Evolutionary conservation across 2,113 vertebrate genomes (phyloP), one percentile per base, ranked within the genome.

Genomic region (Rhinopomastus cyanomelas): DNA sequence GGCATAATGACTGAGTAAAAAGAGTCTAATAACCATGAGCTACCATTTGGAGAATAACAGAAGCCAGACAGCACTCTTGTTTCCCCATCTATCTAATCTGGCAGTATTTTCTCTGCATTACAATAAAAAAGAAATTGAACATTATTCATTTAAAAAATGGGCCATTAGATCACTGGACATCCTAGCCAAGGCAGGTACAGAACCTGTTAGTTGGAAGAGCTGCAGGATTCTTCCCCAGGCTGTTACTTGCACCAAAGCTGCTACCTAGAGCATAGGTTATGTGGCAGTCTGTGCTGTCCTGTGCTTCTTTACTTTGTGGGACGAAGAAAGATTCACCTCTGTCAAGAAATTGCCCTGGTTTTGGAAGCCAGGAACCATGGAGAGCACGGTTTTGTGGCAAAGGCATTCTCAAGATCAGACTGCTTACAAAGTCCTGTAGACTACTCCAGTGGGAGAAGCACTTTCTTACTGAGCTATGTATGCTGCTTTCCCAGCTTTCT

Each of bases 21-120:
- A 42, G 44, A 80, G 8, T 27, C 26, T 37, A 76, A 68, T 81
- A 76, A 79, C 62, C 34, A 66, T 14, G 22, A 73, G 53, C 51
- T 25, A 27, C 66, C 66, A 66, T 87, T 81, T 67, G 59, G 85
- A 94, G 88, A 88, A 48, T 34, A 91, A 84, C 71, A 81, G 80
- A 69, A 89, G 67, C 53, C 42, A n/a, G 21, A 49, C 17, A 53
- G 27, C 44, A 18, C 49, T 72, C 77, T 53, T 42, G 23, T 67
- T 61, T 85, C 64, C n/a, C 72, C 78, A 83, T 93, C 88, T 89
- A 72, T 56, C 65, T 79, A 52, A 46, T 87, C 59, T 69, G 68
- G 12, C 25, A 79, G 55, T 36, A 20, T 81, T 90, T 90, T 51
- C 51, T 85, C 51, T 68, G 62, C 48, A n/a, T 69, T 65, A 30